Percentiles rank a stretch among this genome's conserved stretches.
Conservation (phyloP, 2,888 invertebrate genomes). For the Conchocele bisecta region DNA sequence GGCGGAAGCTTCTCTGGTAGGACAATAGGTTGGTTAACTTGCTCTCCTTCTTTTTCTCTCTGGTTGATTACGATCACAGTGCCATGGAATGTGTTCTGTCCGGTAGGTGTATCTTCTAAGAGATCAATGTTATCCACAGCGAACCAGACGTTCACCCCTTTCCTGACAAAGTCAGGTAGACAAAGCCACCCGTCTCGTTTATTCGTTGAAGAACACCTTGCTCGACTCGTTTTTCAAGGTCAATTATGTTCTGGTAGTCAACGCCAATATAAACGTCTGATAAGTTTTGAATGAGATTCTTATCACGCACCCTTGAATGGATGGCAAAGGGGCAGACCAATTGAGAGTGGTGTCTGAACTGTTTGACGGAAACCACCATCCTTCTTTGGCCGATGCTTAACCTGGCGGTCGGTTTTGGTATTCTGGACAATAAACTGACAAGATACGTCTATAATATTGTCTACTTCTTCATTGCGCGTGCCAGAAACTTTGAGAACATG, state of each 20-base stretch:
- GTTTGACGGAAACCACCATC: constrained; percentile 16
- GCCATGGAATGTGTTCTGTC: constrained; percentile 5
- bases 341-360: constrained; percentile 26
- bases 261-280: constrained; percentile 1
- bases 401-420: constrained; percentile 24
- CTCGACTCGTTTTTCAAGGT: constrained; percentile 9
- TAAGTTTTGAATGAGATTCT: background rate
- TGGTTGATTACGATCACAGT: constrained; percentile 36
- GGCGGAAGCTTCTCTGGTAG: constrained; percentile 26
- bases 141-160: constrained; percentile 38
- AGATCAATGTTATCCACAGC: constrained; percentile 45
- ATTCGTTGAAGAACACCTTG: constrained; percentile 28
- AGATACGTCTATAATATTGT: constrained; percentile 30
- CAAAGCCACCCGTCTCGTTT: constrained; percentile 24
- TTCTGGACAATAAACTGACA: constrained; percentile 38
- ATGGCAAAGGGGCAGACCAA: constrained; percentile 8
- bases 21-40: constrained; percentile 29
- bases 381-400: constrained; percentile 8
- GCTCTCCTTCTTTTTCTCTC: constrained; percentile 25
- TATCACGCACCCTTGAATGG: constrained; percentile 9
- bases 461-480: constrained; percentile 20
- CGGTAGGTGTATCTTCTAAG: constrained; percentile 29
- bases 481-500: constrained; percentile 18
- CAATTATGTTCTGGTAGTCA: constrained; percentile 1
- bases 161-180: constrained; percentile 45